These are phyloP conservation scores for Nymphalis c-album DNA, from an alignment of 2,888 invertebrate genomes.

Conservation along the genomic window DNA sequence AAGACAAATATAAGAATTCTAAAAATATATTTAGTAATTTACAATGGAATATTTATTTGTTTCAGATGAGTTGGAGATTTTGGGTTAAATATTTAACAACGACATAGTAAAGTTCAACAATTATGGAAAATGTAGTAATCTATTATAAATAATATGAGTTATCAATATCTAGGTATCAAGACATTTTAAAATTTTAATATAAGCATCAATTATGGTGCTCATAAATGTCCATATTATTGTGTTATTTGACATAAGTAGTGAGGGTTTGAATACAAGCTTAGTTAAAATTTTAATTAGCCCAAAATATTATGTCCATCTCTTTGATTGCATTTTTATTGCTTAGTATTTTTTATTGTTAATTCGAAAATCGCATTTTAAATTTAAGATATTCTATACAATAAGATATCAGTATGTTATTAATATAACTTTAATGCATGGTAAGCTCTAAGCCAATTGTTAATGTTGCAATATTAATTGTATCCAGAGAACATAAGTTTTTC, in stretches of 20 bases:
- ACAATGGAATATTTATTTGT: slow-evolving; percentile 32
- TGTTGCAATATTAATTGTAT: slow-evolving; percentile 50
- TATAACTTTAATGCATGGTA: slow-evolving; percentile 40
- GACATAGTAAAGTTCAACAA: slow-evolving; percentile 46
- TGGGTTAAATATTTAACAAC: slow-evolving; percentile 54
- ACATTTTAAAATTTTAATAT: slow-evolving; percentile 29
- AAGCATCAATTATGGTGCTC: slow-evolving; percentile 68
- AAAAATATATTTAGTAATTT: neutral
- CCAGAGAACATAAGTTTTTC: slow-evolving; percentile 15
- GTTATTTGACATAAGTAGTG: slow-evolving; percentile 25
- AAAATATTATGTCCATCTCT: slow-evolving; percentile 61
- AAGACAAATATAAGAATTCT: no score
- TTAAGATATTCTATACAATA: slow-evolving; percentile 59
- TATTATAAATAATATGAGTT: slow-evolving; percentile 28
- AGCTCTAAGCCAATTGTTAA: slow-evolving; percentile 60
- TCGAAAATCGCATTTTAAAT: slow-evolving; percentile 58
- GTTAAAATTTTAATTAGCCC: slow-evolving; percentile 44
- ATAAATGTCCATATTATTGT: slow-evolving; percentile 53
- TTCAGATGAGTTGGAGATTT: slow-evolving; percentile 71
- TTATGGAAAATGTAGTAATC: slow-evolving; percentile 39
- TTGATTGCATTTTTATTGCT: slow-evolving; percentile 65
- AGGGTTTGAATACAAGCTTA: neutral
- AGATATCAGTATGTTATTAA: slow-evolving; percentile 56
- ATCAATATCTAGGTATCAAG: slow-evolving; percentile 28
- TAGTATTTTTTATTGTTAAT: slow-evolving; percentile 62